A percentile compares a stretch with the other conserved stretches of the same genome.
Evolutionary conservation across 2,113 vertebrate genomes (phyloP).

Genomic region (Tonatia bakeri): DNA sequence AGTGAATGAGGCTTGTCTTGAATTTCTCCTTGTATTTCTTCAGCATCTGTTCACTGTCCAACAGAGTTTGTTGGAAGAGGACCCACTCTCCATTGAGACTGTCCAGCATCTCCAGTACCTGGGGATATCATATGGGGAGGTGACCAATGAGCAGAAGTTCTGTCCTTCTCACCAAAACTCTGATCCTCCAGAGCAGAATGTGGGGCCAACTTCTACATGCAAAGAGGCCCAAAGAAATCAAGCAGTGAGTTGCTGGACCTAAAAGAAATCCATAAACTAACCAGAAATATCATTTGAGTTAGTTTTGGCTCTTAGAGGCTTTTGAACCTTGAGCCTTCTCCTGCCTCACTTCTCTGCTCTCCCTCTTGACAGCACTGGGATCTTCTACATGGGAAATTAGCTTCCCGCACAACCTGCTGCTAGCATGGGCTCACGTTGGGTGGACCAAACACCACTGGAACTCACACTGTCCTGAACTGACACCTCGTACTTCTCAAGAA

Average conservation of each 20-base stretch:
- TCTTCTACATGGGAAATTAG: background rate
- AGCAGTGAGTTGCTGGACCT: background rate
- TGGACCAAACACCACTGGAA: background rate
- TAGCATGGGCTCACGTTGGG: fast-evolving
- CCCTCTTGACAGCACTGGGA: background rate
- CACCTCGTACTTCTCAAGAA: slow-evolving; percentile 91
- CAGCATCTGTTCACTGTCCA: slow-evolving; percentile 84
- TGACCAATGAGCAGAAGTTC: too few species aligned
- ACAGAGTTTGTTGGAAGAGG: slow-evolving; percentile 85
- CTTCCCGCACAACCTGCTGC: background rate
- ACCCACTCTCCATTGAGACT: slow-evolving; percentile 83
- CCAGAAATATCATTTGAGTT: background rate
- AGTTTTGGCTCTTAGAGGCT: background rate
- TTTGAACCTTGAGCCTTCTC: background rate
- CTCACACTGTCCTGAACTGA: slow-evolving; percentile 82
- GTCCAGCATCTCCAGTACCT: slow-evolving; percentile 85
- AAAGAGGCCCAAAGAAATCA: background rate
- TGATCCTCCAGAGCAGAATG: background rate
- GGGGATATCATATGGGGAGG: background rate
- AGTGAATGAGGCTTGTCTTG: slow-evolving; percentile 81
- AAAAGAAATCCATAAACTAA: background rate
- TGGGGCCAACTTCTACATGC: background rate
- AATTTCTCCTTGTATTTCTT: slow-evolving; percentile 88
- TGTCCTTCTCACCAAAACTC: background rate
- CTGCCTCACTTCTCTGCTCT: background rate